These are phyloP conservation scores for Callocephalon fimbriatum DNA, from an alignment of 2,113 vertebrate species.

Conservation along the genomic window DNA sequence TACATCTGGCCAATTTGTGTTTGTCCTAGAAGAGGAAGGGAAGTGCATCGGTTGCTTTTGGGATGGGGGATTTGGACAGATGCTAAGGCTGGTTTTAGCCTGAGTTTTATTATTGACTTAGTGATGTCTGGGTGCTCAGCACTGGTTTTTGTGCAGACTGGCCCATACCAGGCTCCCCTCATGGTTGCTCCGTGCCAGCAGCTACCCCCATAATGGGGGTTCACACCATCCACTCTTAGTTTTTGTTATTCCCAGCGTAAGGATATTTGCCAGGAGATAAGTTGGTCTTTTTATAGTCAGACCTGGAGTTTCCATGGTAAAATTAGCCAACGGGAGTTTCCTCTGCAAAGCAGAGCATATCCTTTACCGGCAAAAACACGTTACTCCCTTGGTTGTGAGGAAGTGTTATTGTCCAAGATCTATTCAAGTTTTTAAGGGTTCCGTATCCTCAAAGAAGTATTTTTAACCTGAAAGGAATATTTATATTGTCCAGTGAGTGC, in stretches of 20 bases:
- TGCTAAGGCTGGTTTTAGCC: neutral
- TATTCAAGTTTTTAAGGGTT: constrained; percentile 1
- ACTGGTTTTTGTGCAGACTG: neutral
- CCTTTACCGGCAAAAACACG: constrained; percentile 42
- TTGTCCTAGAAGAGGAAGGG: neutral
- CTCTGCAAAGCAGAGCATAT: constrained; percentile 24
- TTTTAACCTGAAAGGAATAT: constrained; percentile 47
- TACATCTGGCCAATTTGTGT: rapidly evolving
- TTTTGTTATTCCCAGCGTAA: constrained; percentile 39
- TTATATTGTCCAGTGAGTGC: constrained; percentile 44
- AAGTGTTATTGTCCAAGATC: neutral
- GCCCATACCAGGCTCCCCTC: neutral
- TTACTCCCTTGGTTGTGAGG: neutral
- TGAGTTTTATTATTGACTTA: neutral
- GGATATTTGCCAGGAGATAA: constrained; percentile 38
- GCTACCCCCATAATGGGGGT: neutral
- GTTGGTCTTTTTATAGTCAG: constrained; percentile 44
- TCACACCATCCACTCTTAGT: neutral
- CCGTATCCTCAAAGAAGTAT: constrained; percentile 57
- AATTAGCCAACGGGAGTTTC: constrained; percentile 22
- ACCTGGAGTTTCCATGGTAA: constrained; percentile 56
- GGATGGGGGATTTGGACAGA: rapidly evolving
- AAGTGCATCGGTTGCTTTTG: rapidly evolving
- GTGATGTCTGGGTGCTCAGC: neutral
- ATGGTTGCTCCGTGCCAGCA: rapidly evolving